Evolutionary conservation across 2,113 vertebrate species (phyloP).

Genomic region (Formicarius rufipectus): DNA sequence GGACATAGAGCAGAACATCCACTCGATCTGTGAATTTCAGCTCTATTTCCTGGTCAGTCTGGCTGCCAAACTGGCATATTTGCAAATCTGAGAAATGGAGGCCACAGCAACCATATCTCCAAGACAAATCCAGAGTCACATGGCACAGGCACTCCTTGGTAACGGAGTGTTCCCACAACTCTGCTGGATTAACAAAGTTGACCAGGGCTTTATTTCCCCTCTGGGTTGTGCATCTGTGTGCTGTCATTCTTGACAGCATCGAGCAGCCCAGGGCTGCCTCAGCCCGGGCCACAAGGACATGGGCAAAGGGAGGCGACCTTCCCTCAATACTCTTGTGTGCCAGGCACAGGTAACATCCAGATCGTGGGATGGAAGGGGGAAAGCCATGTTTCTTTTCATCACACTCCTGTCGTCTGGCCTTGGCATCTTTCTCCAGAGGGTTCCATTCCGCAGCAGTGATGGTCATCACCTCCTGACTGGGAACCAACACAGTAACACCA

Average conservation of each 20-base stretch:
- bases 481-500: background rate
- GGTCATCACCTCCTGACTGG: background rate
- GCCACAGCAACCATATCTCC: background rate
- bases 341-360: background rate
- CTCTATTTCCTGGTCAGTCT: background rate
- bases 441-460: background rate
- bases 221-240: background rate
- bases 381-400: background rate
- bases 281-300: accelerated
- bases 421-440: background rate
- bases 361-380: background rate
- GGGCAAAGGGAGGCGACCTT: background rate
- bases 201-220: background rate
- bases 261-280: background rate
- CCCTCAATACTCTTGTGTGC: background rate
- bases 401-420: background rate
- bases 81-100: background rate
- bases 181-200: background rate
- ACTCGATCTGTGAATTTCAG: background rate
- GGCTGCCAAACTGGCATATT: background rate
- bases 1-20: background rate
- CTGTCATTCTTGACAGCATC: background rate
- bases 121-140: background rate
- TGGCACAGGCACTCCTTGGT: background rate
- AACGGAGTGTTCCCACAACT: background rate